Conservation (phyloP, 1,140 invertebrate genomes). For the Ridgeia piscesae region DNA sequence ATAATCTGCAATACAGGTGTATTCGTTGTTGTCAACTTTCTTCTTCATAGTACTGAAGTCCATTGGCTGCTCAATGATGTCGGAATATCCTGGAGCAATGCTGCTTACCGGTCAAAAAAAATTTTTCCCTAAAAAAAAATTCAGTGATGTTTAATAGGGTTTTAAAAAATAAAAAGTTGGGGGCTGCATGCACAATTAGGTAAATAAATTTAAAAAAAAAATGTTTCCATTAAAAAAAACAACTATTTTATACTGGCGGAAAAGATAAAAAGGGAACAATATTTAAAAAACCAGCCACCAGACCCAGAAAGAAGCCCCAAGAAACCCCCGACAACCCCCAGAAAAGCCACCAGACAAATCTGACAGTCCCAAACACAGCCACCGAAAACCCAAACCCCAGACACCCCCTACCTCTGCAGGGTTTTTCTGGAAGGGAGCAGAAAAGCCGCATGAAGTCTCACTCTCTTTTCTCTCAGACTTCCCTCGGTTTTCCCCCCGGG, state of each 20-base stretch:
- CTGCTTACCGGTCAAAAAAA: slow-evolving; percentile 77
- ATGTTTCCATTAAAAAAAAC: too few species aligned
- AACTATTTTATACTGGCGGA: too few species aligned
- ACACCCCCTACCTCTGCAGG: slow-evolving; percentile 72
- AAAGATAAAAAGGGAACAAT: too few species aligned
- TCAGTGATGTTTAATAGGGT: too few species aligned
- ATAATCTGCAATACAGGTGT: slow-evolving; percentile 74
- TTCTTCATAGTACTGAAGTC: slow-evolving; percentile 94
- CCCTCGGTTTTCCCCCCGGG: not conserved
- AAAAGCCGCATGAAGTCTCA: slow-evolving; percentile 79
- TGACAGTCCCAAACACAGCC: not conserved
- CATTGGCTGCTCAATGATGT: slow-evolving; percentile 91
- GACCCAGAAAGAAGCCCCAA: too few species aligned
- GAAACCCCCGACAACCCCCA: too few species aligned
- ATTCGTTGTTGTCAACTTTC: slow-evolving; percentile 81
- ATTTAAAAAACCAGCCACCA: too few species aligned
- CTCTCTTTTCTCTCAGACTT: slow-evolving; percentile 36
- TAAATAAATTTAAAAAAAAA: too few species aligned
- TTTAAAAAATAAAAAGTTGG: too few species aligned
- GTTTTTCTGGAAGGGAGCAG: slow-evolving; percentile 80
- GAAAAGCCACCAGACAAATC: too few species aligned
- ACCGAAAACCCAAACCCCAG: not conserved
- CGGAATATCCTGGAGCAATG: slow-evolving; percentile 94
- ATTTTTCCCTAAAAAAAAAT: too few species aligned
- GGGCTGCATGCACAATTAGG: too few species aligned